Evolutionary conservation across 2,888 invertebrate species (phyloP).

Genomic region (Hypsopygia costalis): DNA sequence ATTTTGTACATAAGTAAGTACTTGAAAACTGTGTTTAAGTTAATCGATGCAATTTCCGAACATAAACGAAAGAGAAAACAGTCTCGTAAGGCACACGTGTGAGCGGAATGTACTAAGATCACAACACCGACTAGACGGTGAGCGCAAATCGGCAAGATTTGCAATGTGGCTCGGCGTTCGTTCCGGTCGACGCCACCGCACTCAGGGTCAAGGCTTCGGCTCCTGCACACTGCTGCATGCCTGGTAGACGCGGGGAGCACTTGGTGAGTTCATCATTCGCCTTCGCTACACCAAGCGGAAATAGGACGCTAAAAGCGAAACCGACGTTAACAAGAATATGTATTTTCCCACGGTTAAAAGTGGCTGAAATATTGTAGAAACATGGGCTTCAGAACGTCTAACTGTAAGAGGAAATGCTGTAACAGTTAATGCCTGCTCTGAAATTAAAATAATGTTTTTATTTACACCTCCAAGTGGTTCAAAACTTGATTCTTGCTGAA

Average conservation of each 20-base stretch:
- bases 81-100: constrained; percentile 58
- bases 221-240: constrained; percentile 67
- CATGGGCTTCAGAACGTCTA: too few species aligned
- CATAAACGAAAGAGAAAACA: constrained; percentile 58
- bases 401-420: too few species aligned
- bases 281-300: constrained; percentile 47
- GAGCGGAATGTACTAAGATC: constrained; percentile 66
- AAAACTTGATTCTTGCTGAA: too few species aligned
- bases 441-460: too few species aligned
- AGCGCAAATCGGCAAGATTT: constrained; percentile 66
- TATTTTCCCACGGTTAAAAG: constrained; percentile 33
- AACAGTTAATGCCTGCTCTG: too few species aligned
- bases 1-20: constrained; percentile 4
- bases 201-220: constrained; percentile 78
- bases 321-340: constrained; percentile 41
- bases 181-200: constrained; percentile 79
- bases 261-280: constrained; percentile 39
- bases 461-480: too few species aligned
- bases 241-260: constrained; percentile 50
- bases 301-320: constrained; percentile 65
- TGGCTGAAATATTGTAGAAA: too few species aligned
- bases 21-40: constrained; percentile 24
- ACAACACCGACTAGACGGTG: constrained; percentile 55
- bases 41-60: constrained; percentile 43
- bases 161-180: constrained; percentile 69